Conservation (phyloP, 1,140 invertebrate species). For the Carcinoscorpius rotundicauda region DNA sequence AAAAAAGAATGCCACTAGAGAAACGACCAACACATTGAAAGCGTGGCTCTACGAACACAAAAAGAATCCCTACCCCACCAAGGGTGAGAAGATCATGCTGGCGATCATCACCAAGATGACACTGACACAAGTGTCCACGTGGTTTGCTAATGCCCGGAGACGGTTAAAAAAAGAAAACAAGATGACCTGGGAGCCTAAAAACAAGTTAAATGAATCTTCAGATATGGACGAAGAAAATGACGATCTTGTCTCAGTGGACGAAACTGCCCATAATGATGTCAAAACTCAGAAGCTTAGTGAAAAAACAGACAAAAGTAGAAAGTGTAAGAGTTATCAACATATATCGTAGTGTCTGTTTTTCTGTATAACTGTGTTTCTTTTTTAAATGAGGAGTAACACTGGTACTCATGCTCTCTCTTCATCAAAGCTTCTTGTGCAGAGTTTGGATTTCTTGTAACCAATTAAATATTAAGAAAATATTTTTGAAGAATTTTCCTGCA, state of each 20-base stretch:
- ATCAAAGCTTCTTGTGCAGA: too few relatives aligned
- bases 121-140: constrained; percentile 45
- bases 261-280: too few relatives aligned
- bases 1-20: constrained; percentile 91
- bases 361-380: too few relatives aligned
- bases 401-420: too few relatives aligned
- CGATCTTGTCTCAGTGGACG: constrained; percentile 21
- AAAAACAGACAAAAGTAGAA: too few relatives aligned
- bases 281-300: too few relatives aligned
- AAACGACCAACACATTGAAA: constrained; percentile 95
- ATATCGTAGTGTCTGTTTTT: too few relatives aligned
- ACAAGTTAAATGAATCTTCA: constrained; percentile 25
- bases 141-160: constrained; percentile 45
- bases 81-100: constrained; percentile 47
- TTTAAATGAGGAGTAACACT: too few relatives aligned
- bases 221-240: constrained; percentile 30
- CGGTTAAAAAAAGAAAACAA: constrained; percentile 47
- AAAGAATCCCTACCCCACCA: constrained; percentile 59
- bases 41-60: constrained; percentile 81
- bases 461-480: too few relatives aligned
- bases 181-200: constrained; percentile 43
- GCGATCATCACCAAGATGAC: constrained; percentile 49
- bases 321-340: too few relatives aligned
- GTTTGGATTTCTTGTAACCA: too few relatives aligned
- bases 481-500: too few relatives aligned